Conservation (phyloP, 1,140 invertebrate species). For the Drosophila novamexicana region DNA sequence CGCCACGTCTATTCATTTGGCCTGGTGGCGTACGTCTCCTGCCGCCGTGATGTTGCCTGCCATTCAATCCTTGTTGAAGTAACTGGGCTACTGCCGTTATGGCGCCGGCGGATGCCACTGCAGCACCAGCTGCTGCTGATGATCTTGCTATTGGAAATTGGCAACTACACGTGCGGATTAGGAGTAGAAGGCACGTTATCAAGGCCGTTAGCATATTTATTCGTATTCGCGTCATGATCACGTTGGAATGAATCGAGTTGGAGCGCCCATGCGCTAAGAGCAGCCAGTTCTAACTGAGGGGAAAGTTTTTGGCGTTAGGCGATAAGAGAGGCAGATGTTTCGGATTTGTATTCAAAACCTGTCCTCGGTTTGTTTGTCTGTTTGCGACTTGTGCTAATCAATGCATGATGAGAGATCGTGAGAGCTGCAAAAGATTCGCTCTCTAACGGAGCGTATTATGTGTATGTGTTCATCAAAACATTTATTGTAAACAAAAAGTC, state of each 20-base stretch:
- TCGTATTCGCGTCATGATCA: slow-evolving; percentile 56
- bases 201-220: slow-evolving; percentile 24
- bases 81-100: slow-evolving; percentile 54
- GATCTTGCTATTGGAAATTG: slow-evolving; percentile 48
- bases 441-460: slow-evolving; percentile 33
- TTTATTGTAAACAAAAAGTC: slow-evolving; percentile 18
- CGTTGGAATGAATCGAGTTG: slow-evolving; percentile 4
- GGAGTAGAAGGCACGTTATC: background rate
- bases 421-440: slow-evolving; percentile 11
- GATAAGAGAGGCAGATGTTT: slow-evolving; percentile 40
- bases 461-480: slow-evolving; percentile 28
- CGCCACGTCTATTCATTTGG: slow-evolving; percentile 2
- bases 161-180: slow-evolving; percentile 22
- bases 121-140: slow-evolving; percentile 35
- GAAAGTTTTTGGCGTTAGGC: slow-evolving; percentile 32
- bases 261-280: slow-evolving; percentile 42
- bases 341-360: slow-evolving; percentile 56
- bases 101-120: slow-evolving; percentile 54
- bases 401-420: slow-evolving; percentile 20
- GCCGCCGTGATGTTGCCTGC: slow-evolving; percentile 15
- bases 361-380: slow-evolving; percentile 41
- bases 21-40: slow-evolving; percentile 7
- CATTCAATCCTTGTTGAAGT: slow-evolving; percentile 19
- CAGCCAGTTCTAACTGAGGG: slow-evolving; percentile 60
- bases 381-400: slow-evolving; percentile 32